Evolutionary conservation across 2,797 vertebrate genomes (phyloP), one percentile per base, ranked within the genome.

Genomic region (Aldrovandia affinis): DNA sequence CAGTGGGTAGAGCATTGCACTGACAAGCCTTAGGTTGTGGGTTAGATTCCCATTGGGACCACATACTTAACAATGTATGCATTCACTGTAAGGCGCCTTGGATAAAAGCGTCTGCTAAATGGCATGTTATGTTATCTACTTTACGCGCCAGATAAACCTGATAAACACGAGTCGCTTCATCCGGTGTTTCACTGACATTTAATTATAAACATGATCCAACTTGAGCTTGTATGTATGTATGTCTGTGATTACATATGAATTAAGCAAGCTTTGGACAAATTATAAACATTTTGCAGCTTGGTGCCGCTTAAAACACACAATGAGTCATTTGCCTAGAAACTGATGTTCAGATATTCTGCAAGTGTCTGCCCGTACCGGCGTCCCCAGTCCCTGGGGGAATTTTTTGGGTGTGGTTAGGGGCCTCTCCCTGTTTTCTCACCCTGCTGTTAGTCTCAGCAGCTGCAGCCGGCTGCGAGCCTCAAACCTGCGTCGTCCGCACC

Each of bases 351-450:
- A 47, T 2, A n/a, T 84, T 55, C 28, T 3, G 50, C 83, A 84
- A 54, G 63, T 73, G 36, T 70, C 33, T 70, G n/a, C 83, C 54
- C 30, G 83, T 77, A 15, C 59, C 20, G 15, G 42, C 75, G 15
- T n/a, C n/a, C n/a, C n/a, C n/a, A n/a, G n/a, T n/a, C 36, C 20
- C 44, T 52, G n/a, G 42, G 28, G 18, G 20, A 20, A 22, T 18
- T 57, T 55, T 22, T 20, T 84, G n/a, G 83, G 83, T 84, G 83
- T 30, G 78, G 63, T 52, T 81, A 30, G 6, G 63, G 54, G 52
- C 10, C n/a, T 52, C 39, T 52, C 30, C 20, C 77, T 75, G 20
- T 39, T 33, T 79, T 83, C 14, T 80, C 36, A 22, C 36, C 77
- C 22, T 25, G 42, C n/a, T 44, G 25, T 78, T 1, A 61, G 30